Percentiles rank a stretch among this genome's conserved stretches.
phyloP scores from a whole-genome alignment of 2,888 invertebrate genomes.

The Andrena bucephala region DNA sequence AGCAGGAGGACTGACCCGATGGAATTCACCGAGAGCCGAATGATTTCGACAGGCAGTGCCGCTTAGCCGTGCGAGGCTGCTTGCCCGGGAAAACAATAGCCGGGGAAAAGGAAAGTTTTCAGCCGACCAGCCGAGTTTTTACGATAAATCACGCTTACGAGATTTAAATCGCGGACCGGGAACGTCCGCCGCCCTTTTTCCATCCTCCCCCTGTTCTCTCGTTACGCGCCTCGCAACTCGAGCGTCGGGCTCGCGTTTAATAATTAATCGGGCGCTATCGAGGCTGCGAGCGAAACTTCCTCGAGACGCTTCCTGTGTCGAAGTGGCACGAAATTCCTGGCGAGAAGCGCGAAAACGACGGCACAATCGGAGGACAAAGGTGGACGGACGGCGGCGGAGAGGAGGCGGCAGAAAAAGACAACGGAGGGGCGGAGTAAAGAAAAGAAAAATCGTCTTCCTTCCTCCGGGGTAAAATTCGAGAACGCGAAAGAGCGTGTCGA shows the following conservation, averaged over 20 bases:
- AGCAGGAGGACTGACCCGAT: too few relatives aligned
- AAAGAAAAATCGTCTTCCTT: slow-evolving; percentile 60
- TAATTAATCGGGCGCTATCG: slow-evolving; percentile 35
- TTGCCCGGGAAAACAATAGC: slow-evolving; percentile 41
- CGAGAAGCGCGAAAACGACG: slow-evolving; percentile 2
- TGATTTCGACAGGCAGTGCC: too few relatives aligned
- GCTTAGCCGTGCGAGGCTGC: slow-evolving; percentile 48
- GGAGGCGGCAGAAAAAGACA: neutral
- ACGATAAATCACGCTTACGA: slow-evolving; percentile 60
- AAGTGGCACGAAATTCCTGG: neutral
- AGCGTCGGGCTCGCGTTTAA: neutral
- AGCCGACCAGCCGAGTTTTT: slow-evolving; percentile 39
- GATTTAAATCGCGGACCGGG: slow-evolving; percentile 53
- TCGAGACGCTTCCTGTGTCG: neutral
- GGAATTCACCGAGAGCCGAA: too few relatives aligned
- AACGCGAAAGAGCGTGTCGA: slow-evolving; percentile 55
- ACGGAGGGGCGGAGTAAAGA: neutral
- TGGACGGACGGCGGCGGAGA: neutral
- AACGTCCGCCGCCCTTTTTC: neutral
- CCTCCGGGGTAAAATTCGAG: slow-evolving; percentile 61
- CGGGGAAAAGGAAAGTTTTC: slow-evolving; percentile 39
- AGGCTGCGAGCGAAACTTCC: slow-evolving; percentile 6
- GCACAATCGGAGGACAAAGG: slow-evolving; percentile 7
- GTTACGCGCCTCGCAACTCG: neutral
- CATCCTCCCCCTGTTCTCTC: neutral